These are phyloP conservation scores for Drosophila mercatorum DNA, from an alignment of 2,888 invertebrate genomes.

Conservation along the genomic window DNA sequence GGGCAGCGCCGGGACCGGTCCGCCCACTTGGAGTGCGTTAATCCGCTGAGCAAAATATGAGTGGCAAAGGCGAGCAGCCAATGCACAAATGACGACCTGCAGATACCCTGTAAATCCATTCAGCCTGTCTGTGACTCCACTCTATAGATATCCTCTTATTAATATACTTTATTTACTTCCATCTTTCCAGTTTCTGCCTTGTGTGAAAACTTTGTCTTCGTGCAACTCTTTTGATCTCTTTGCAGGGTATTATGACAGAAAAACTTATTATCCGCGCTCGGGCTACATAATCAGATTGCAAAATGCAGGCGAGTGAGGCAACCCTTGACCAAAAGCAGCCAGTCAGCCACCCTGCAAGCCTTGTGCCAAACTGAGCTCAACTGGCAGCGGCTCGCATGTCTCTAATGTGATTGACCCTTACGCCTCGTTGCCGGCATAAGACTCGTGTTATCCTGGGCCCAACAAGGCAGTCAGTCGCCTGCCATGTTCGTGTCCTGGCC, in stretches of 20 bases:
- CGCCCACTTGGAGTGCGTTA: conserved; percentile 50
- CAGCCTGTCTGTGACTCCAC: not conserved
- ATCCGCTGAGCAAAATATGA: conserved; percentile 24
- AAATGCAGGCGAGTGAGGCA: conserved; percentile 48
- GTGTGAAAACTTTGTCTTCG: not conserved
- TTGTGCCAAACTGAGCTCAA: conserved; percentile 18
- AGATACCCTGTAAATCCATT: conserved; percentile 23
- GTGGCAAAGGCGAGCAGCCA: not conserved
- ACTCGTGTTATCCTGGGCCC: conserved; percentile 71
- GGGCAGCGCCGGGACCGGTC: conserved; percentile 16
- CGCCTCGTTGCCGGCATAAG: conserved; percentile 76
- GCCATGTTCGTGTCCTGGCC: conserved; percentile 42
- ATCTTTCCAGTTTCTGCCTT: not conserved
- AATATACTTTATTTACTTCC: not conserved
- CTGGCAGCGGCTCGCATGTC: conserved; percentile 63
- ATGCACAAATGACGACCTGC: not conserved
- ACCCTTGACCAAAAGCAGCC: conserved; percentile 41
- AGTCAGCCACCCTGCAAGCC: conserved; percentile 22
- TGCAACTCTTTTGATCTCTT: not conserved
- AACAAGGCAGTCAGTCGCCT: conserved; percentile 43
- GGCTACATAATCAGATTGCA: conserved; percentile 70
- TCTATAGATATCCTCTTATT: not conserved
- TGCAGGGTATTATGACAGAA: conserved; percentile 43
- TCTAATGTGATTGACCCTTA: conserved; percentile 81
- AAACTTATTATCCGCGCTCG: conserved; percentile 65